Evolutionary conservation across 2,888 invertebrate genomes (phyloP).

Genomic region (Agonopterix subpropinquella): DNA sequence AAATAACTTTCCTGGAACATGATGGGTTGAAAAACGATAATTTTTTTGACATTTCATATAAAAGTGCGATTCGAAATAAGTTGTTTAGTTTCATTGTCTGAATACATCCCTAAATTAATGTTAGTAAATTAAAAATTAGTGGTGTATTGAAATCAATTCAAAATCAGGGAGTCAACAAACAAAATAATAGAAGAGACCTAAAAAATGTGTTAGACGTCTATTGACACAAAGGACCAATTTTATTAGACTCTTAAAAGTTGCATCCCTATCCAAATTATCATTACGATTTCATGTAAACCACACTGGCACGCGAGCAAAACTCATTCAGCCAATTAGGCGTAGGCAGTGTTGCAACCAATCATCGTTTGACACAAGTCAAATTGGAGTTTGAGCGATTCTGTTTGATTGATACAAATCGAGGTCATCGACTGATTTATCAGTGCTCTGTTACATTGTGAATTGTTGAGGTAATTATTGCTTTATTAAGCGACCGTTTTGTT

Average conservation of each 20-base stretch:
- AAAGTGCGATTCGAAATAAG: too few species aligned
- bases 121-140: too few species aligned
- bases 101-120: too few species aligned
- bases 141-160: too few species aligned
- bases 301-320: slow-evolving; percentile 50
- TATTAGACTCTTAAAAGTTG: not conserved
- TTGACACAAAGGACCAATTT: too few species aligned
- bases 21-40: too few species aligned
- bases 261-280: not conserved
- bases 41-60: too few species aligned
- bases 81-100: too few species aligned
- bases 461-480: slow-evolving; percentile 34
- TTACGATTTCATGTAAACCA: slow-evolving; percentile 30
- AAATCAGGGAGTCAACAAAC: too few species aligned
- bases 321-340: slow-evolving; percentile 67
- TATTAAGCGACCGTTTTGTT: slow-evolving; percentile 24
- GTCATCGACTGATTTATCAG: slow-evolving; percentile 66
- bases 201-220: too few species aligned
- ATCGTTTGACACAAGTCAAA: slow-evolving; percentile 71
- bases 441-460: slow-evolving; percentile 27
- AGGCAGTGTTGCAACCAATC: slow-evolving; percentile 68
- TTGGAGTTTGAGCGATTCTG: slow-evolving; percentile 60
- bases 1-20: too few species aligned
- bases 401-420: slow-evolving; percentile 69
- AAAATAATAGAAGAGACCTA: too few species aligned